A percentile compares a stretch with the other conserved stretches of the same genome.
Conservation (phyloP, 2,113 vertebrate species). For the Anthoscopus minutus region DNA sequence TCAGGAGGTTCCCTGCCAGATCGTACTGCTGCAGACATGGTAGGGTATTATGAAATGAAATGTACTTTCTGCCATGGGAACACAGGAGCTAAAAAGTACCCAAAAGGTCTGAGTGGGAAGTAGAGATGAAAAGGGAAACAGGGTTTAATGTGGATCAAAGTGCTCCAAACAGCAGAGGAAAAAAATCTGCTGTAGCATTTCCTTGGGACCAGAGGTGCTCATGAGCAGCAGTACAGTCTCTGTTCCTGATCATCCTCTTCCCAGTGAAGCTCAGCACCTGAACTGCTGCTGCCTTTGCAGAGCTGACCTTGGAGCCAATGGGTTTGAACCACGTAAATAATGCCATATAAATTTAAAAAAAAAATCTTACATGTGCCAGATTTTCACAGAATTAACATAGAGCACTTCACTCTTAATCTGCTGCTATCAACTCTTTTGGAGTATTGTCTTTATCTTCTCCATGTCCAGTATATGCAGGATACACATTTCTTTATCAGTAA, state of each 20-base stretch:
- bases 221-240: neutral
- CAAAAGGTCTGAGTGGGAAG: neutral
- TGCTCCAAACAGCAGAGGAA: neutral
- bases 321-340: neutral
- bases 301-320: neutral
- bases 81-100: neutral
- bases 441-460: rapidly evolving
- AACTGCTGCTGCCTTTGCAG: neutral
- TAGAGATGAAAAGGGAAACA: neutral
- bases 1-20: neutral
- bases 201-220: neutral
- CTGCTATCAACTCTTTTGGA: neutral
- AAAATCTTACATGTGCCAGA: neutral
- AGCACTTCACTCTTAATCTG: neutral
- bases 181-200: neutral
- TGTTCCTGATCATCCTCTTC: neutral
- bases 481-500: neutral
- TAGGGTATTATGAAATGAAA: neutral
- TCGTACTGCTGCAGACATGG: neutral
- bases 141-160: neutral
- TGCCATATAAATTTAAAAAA: rapidly evolving
- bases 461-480: neutral
- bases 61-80: neutral
- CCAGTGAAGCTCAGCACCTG: neutral
- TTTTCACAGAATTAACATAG: neutral